Conservation (phyloP, 2,113 vertebrate species). For the Nesogale talazaci region DNA sequence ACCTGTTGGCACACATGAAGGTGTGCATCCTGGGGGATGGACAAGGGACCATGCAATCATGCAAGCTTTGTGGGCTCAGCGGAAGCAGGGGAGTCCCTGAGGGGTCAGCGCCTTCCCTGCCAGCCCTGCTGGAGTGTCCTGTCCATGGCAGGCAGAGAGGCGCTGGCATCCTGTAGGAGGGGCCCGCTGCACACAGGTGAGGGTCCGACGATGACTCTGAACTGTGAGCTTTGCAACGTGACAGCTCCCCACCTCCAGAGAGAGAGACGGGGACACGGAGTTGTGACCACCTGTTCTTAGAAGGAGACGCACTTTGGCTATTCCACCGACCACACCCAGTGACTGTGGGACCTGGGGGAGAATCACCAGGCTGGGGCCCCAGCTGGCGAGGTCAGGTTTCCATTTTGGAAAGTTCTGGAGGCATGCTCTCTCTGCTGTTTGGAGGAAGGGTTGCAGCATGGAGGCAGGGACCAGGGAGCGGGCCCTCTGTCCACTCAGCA, state of each 20-base stretch:
- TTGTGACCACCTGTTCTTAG: neutral
- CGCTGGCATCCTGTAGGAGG: no score
- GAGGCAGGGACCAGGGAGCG: neutral
- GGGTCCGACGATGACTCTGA: neutral
- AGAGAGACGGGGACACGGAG: neutral
- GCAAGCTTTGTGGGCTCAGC: no score
- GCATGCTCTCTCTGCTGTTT: neutral
- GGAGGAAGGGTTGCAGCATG: neutral
- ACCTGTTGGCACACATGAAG: accelerated
- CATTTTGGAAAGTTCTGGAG: neutral
- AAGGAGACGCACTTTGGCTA: neutral
- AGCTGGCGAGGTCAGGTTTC: no score
- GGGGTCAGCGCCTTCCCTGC: neutral
- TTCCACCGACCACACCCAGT: neutral
- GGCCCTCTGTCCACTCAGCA: no score
- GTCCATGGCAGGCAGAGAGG: no score
- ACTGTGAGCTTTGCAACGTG: neutral
- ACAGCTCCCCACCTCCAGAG: neutral
- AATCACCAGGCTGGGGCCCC: no score
- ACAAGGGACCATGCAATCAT: no score
- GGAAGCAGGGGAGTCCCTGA: no score
- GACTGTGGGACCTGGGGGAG: neutral
- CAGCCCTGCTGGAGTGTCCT: neutral
- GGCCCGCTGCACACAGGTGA: no score
- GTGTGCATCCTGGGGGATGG: neutral